Conservation (phyloP, 1,140 invertebrate species). For the Aphelinus atriplicis region DNA sequence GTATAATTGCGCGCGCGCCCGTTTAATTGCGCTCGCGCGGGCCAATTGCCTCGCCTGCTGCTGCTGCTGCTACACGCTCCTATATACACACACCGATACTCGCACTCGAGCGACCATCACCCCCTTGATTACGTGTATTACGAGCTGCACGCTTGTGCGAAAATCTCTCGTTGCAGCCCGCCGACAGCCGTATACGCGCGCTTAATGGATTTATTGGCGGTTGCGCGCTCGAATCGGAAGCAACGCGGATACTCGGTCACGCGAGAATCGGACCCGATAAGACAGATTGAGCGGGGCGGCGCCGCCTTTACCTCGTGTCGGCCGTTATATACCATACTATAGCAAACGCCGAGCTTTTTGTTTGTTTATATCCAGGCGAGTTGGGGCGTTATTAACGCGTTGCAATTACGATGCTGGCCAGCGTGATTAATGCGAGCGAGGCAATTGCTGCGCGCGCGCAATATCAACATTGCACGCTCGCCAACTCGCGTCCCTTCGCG, state of each 20-base stretch:
- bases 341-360: not conserved
- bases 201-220: constrained; percentile 13
- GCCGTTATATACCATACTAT: not conserved
- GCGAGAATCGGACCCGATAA: constrained; percentile 14
- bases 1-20: not conserved
- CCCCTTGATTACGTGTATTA: too few relatives aligned
- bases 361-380: too few relatives aligned
- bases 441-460: not conserved
- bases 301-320: too few relatives aligned
- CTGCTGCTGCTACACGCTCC: too few relatives aligned
- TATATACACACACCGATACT: too few relatives aligned
- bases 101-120: too few relatives aligned
- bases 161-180: too few relatives aligned
- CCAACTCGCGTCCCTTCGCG: not conserved
- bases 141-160: too few relatives aligned
- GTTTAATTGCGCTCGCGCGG: too few relatives aligned
- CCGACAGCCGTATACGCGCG: not conserved
- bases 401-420: not conserved
- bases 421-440: not conserved
- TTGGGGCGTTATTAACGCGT: not conserved
- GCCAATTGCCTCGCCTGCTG: too few relatives aligned
- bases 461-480: not conserved
- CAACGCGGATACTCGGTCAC: constrained; percentile 9
- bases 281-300: not conserved
- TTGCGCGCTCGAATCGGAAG: not conserved